A percentile compares a stretch with the other conserved stretches of the same genome.
phyloP scores from a whole-genome alignment of 2,113 vertebrate species.

The Otus sunia region DNA sequence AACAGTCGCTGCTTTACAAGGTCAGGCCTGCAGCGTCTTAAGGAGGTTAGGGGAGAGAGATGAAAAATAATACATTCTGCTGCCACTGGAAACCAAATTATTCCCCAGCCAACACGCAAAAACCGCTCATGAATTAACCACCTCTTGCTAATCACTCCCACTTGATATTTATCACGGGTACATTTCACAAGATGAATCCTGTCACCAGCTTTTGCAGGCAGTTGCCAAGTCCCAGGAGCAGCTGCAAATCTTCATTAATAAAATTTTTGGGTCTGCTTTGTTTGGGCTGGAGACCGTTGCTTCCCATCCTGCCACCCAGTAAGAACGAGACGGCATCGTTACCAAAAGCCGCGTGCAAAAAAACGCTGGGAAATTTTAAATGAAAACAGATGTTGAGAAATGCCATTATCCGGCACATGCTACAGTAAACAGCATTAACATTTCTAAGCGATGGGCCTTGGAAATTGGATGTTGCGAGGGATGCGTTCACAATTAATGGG shows the following conservation, averaged over 20 bases:
- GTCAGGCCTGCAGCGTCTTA: neutral
- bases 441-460: constrained; percentile 1
- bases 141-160: constrained; percentile 43
- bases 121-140: constrained; percentile 58
- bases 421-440: constrained; percentile 13
- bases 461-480: neutral
- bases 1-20: neutral
- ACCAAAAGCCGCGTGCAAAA: neutral
- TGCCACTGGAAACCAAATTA: constrained; percentile 24
- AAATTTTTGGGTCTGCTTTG: constrained; percentile 63
- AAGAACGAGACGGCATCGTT: constrained; percentile 44
- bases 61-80: neutral
- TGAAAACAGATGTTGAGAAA: constrained; percentile 60
- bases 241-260: constrained; percentile 85
- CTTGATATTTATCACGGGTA: constrained; percentile 60
- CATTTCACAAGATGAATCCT: constrained; percentile 71
- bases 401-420: neutral
- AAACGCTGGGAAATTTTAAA: constrained; percentile 21
- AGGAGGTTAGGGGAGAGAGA: neutral
- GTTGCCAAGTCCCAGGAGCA: constrained; percentile 81
- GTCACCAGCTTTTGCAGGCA: constrained; percentile 74
- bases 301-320: constrained; percentile 53
- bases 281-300: constrained; percentile 75
- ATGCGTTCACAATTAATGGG: neutral
- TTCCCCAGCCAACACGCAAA: neutral